Evolutionary conservation across 2,797 vertebrate genomes (phyloP), one percentile per base, ranked within the genome.

Genomic region (Takifugu ocellatus): DNA sequence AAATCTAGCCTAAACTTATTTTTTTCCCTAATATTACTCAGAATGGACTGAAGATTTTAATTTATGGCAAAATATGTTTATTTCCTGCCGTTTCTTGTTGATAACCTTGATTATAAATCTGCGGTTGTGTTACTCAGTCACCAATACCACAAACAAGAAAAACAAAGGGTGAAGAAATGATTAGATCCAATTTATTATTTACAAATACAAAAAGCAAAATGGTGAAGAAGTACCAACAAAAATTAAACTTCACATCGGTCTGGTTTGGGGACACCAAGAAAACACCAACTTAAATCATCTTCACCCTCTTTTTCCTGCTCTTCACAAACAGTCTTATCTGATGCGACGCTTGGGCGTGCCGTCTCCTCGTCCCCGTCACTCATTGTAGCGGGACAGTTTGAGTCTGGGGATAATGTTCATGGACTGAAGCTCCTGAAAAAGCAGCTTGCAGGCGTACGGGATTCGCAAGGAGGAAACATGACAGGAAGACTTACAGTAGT

Each of bases 401-500:
- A 99, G 89, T 75, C 97, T 92, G 51, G 97, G 97, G 79, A 99
- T 94, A 66, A 99, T 98, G 89, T 99, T 99, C 97, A 99, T 99
- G 46, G 97, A 98, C 88, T 99, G 97, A 49, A 99, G 87, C 69
- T 99, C 97, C 86, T 99, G 97, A 86, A 99, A 98, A 49, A 99
- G 93, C 74, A 99, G 92, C 84, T 99, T 99, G 88, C 97, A 99
- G 82, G 97, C 96, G 0, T 99, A 99, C 0, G 97, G 97, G 73
- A 98, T 99, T 2, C 94, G 92, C 63, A 99, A 91, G 14, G 97
- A 97, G 7, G 97, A 99, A 24, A 99, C 97, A 0, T 98, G 95
- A 51, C 97, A 98, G 0, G 97, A 99, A 0, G 97, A 99, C 69
- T 98, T 98, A 80, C 97, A 99, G 90, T 94, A 99, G 87, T 99